A percentile compares a stretch with the other conserved stretches of the same genome.
These are phyloP conservation scores for Chelmon rostratus DNA, from an alignment of 2,797 vertebrate species.

Conservation along the genomic window DNA sequence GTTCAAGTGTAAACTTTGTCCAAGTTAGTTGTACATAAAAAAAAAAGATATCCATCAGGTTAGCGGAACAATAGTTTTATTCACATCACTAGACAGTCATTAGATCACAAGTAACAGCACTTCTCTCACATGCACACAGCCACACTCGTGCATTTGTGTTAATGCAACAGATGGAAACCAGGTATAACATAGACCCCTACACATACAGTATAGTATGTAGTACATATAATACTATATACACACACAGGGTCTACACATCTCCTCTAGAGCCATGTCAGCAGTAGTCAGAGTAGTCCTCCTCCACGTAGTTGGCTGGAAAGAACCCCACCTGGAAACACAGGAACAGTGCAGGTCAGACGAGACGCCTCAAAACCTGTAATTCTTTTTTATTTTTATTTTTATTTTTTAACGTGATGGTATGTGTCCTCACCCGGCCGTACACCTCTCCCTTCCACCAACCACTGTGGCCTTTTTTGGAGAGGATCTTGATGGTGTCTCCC, in stretches of 20 bases:
- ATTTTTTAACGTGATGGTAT: background rate
- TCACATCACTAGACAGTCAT: constrained; percentile 59
- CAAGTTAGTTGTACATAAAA: too few relatives aligned
- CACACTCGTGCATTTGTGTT: constrained; percentile 56
- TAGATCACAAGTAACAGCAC: constrained; percentile 28
- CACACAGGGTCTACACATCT: constrained; percentile 13
- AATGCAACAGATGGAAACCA: constrained; percentile 38
- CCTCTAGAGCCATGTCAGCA: constrained; percentile 83
- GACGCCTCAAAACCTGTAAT: background rate
- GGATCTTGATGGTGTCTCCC: constrained; percentile 93
- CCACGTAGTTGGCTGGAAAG: constrained; percentile 96
- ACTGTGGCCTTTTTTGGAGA: constrained; percentile 91
- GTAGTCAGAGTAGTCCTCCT: constrained; percentile 95
- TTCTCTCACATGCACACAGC: constrained; percentile 30
- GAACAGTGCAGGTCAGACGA: constrained; percentile 11
- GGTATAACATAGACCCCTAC: constrained; percentile 17
- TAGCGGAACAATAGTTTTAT: constrained; percentile 63
- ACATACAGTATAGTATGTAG: background rate
- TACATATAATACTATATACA: background rate
- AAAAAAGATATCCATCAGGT: constrained; percentile 10
- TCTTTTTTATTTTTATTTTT: background rate
- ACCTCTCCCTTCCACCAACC: constrained; percentile 98
- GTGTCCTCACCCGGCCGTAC: constrained; percentile 90
- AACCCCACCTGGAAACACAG: constrained; percentile 88
- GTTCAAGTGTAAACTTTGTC: too few relatives aligned